Conservation (phyloP, 2,888 invertebrate species). For the Harpagoxenus sublaevis region DNA sequence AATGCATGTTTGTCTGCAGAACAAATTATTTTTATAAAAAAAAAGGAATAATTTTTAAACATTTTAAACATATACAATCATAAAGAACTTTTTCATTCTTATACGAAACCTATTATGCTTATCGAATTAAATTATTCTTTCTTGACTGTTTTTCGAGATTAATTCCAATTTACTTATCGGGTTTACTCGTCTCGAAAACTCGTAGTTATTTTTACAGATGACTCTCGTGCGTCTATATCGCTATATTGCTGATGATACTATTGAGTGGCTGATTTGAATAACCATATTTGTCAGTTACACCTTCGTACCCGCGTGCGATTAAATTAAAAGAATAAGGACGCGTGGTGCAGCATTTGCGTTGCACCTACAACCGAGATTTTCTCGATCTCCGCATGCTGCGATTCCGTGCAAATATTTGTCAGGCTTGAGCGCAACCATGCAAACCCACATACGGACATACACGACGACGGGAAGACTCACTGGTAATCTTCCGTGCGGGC, state of each 20-base stretch:
- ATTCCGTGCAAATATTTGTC: slow-evolving; percentile 46
- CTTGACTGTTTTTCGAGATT: slow-evolving; percentile 5
- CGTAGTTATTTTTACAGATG: slow-evolving; percentile 37
- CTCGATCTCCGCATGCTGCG: neutral
- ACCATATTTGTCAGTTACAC: slow-evolving; percentile 42
- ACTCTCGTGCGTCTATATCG: slow-evolving; percentile 13
- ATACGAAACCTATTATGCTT: neutral
- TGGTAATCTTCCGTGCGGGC: slow-evolving; percentile 15
- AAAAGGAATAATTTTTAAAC: neutral
- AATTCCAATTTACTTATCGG: slow-evolving; percentile 5
- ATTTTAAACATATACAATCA: neutral
- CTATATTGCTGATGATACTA: slow-evolving; percentile 23
- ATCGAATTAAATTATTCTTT: slow-evolving; percentile 8
- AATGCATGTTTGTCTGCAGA: neutral
- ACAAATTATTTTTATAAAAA: neutral
- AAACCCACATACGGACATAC: neutral
- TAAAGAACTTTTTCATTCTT: neutral
- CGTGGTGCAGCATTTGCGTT: neutral
- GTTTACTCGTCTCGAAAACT: slow-evolving; percentile 9
- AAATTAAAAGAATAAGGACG: slow-evolving; percentile 15
- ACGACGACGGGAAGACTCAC: neutral
- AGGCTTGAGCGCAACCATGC: neutral
- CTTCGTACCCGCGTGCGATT: neutral
- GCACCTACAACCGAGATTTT: slow-evolving; percentile 9
- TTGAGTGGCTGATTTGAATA: slow-evolving; percentile 44